Conservation (phyloP, 2,113 vertebrate species). For the Mirounga angustirostris region DNA sequence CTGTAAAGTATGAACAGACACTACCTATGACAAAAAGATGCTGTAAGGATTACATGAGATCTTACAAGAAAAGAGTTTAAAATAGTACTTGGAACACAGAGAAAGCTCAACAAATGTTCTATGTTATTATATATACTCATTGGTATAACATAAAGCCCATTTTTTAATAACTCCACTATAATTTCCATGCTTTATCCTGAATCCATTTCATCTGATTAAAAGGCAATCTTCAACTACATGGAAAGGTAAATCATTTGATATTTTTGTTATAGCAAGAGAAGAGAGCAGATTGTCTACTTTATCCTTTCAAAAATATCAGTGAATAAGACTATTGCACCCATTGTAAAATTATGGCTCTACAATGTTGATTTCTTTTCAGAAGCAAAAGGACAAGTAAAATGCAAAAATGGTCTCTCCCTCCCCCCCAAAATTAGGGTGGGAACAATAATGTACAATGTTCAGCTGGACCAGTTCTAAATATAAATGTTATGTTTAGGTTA, state of each 20-base stretch:
- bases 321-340: background rate
- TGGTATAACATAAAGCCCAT: background rate
- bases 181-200: slow-evolving; percentile 35
- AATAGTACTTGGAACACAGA: background rate
- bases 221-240: slow-evolving; percentile 17
- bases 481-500: slow-evolving; percentile 71
- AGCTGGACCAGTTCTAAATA: slow-evolving; percentile 74
- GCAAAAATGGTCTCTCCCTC: background rate
- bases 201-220: slow-evolving; percentile 65
- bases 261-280: slow-evolving; percentile 28
- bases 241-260: slow-evolving; percentile 56
- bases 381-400: background rate
- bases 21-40: background rate
- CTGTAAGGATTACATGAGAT: background rate
- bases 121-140: background rate
- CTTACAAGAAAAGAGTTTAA: background rate
- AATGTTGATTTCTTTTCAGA: background rate
- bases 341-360: background rate
- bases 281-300: background rate
- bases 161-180: slow-evolving; percentile 50
- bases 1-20: background rate
- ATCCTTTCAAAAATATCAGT: slow-evolving; percentile 61
- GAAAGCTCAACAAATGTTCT: background rate
- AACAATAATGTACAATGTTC: background rate
- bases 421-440: background rate